Evolutionary conservation across 2,888 invertebrate species (phyloP).

Genomic region (Heliconius ethilla): DNA sequence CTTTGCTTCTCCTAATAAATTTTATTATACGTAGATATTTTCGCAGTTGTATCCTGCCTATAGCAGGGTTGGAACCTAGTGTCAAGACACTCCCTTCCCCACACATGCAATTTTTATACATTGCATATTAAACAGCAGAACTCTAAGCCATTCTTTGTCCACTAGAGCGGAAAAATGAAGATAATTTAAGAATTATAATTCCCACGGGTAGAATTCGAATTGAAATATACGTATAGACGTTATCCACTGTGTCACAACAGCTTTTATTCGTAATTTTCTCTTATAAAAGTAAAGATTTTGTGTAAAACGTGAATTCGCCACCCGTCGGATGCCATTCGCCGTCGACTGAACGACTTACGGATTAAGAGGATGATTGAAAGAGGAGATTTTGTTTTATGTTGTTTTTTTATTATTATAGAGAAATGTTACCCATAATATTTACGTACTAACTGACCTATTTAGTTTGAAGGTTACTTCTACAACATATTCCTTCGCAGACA

Average conservation of each 20-base stretch:
- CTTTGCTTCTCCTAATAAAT: background rate
- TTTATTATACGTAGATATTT: no score
- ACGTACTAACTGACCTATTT: background rate
- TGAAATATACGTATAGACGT: background rate
- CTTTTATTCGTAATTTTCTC: background rate
- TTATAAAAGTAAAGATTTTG: background rate
- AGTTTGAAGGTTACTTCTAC: background rate
- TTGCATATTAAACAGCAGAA: background rate
- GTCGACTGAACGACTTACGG: background rate
- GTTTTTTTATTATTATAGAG: conserved; percentile 2
- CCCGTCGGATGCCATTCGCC: background rate
- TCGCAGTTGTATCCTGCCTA: background rate
- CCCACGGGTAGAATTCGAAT: no score
- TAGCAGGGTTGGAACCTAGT: background rate
- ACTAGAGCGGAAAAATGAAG: no score
- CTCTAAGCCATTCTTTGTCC: background rate
- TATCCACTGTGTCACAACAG: background rate
- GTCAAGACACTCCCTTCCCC: background rate
- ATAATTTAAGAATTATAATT: no score
- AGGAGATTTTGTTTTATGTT: conserved; percentile 11
- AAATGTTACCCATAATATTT: background rate
- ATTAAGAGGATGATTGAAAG: background rate
- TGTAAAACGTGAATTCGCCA: background rate
- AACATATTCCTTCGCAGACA: background rate
- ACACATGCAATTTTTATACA: background rate